phyloP scores from a whole-genome alignment of 2,797 vertebrate genomes.

The Labeo calbasu region DNA sequence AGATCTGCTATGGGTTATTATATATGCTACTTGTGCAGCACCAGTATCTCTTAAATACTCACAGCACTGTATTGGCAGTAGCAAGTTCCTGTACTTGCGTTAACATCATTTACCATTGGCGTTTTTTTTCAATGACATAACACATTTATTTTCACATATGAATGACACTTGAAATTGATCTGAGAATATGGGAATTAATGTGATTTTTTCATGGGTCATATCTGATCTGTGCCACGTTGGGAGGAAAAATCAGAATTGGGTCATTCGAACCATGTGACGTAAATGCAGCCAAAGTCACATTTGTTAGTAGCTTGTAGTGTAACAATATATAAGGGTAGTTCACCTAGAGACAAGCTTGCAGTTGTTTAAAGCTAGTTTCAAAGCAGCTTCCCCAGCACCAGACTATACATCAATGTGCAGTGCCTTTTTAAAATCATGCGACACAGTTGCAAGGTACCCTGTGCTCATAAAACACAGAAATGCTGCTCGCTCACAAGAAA shows the following conservation, averaged over 20 bases:
- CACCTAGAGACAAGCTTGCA: background rate
- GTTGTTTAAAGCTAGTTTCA: background rate
- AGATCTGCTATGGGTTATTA: too few relatives aligned
- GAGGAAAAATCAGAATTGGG: background rate
- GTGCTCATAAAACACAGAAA: constrained; percentile 21
- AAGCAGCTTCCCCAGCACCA: background rate
- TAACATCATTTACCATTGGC: too few relatives aligned
- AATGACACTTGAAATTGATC: background rate
- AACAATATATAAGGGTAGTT: background rate
- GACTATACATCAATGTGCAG: background rate
- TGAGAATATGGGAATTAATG: background rate
- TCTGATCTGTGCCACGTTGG: background rate
- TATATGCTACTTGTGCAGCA: too few relatives aligned
- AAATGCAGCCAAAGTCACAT: background rate
- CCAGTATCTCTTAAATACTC: too few relatives aligned
- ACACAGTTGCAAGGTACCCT: background rate
- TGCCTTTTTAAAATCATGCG: background rate
- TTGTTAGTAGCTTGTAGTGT: background rate
- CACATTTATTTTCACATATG: background rate
- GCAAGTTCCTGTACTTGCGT: too few relatives aligned
- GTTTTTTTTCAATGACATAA: background rate
- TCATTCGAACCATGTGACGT: background rate
- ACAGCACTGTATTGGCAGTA: too few relatives aligned
- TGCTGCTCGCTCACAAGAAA: constrained; percentile 3
- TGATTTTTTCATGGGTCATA: background rate